phyloP scores from a whole-genome alignment of 23 tunicate species.

The Halocynthia roretzi region DNA sequence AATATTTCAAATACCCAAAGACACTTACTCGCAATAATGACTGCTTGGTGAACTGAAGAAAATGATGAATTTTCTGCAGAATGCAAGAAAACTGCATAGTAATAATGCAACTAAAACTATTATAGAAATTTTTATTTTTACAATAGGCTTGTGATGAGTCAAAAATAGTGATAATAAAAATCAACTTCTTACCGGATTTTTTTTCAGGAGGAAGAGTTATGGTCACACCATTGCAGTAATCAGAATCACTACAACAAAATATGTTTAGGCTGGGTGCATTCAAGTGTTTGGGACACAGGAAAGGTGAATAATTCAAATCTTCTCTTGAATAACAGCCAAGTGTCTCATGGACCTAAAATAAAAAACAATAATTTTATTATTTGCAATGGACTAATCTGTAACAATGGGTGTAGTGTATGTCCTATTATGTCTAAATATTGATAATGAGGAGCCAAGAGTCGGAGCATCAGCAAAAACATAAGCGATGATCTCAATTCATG shows the following conservation, averaged over 20 bases:
- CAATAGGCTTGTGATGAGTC: background rate
- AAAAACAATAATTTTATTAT: background rate
- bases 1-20: background rate
- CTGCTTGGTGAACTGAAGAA: background rate
- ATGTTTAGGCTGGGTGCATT: background rate
- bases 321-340: background rate
- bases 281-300: background rate
- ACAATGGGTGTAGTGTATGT: no score
- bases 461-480: no score
- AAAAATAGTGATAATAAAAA: background rate
- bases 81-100: background rate
- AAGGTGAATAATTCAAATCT: background rate
- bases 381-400: background rate
- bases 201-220: constrained; percentile 8
- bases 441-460: no score
- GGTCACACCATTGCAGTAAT: background rate
- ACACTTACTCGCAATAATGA: constrained; percentile 1
- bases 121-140: background rate
- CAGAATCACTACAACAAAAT: constrained; percentile 11
- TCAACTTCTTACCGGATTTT: background rate
- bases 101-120: background rate
- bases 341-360: background rate
- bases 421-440: no score
- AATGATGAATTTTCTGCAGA: background rate
- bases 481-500: no score